Conservation (phyloP, 92 coral and sea anemone genomes). For the Heliopora coerulea region DNA sequence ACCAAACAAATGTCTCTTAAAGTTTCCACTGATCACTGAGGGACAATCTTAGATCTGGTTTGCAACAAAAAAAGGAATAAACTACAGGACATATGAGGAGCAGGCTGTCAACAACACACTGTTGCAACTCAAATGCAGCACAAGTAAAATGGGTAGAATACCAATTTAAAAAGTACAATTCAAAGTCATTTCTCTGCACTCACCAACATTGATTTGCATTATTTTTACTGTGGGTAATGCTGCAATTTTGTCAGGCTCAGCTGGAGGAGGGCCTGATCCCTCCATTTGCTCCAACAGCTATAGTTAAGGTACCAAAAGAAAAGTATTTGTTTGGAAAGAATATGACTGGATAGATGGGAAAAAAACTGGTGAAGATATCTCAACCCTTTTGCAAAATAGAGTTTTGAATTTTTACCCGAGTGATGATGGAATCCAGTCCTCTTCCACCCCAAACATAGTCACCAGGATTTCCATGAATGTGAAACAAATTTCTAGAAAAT, state of each 20-base stretch:
- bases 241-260: slow-evolving; percentile 73
- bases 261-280: slow-evolving; percentile 96
- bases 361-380: neutral
- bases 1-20: no score
- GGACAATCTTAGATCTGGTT: no score
- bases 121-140: no score
- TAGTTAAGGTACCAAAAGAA: neutral
- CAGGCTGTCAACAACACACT: no score
- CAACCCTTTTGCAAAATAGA: neutral
- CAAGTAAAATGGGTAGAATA: no score
- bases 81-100: no score
- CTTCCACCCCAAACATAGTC: slow-evolving; percentile 97
- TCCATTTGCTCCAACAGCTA: slow-evolving; percentile 94
- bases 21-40: no score
- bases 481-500: slow-evolving; percentile 67
- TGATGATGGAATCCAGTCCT: slow-evolving; percentile 91
- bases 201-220: slow-evolving; percentile 77
- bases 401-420: slow-evolving; percentile 61
- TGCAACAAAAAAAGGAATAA: no score
- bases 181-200: neutral
- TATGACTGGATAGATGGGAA: no score
- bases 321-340: no score
- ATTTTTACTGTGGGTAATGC: slow-evolving; percentile 70
- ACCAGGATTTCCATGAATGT: slow-evolving; percentile 91
- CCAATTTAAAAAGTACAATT: neutral